Conservation (phyloP, 2,113 vertebrate genomes). For the Neotoma lepida region DNA sequence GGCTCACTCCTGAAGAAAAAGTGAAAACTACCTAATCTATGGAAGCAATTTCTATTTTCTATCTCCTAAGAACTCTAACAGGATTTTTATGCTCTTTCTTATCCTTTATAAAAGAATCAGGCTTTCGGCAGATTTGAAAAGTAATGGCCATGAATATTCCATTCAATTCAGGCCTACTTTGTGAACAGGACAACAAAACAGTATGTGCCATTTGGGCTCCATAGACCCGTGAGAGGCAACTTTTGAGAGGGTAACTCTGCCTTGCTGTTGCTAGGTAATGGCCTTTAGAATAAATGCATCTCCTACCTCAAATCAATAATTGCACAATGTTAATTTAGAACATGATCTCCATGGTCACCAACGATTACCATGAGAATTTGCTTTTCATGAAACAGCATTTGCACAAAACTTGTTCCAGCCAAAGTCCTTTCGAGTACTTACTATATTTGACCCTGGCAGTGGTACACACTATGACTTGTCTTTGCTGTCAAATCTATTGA, state of each 20-base stretch:
- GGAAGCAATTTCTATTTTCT: slow-evolving; percentile 52
- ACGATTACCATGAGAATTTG: slow-evolving; percentile 73
- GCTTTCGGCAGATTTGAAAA: slow-evolving; percentile 40
- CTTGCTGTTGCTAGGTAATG: slow-evolving; percentile 78
- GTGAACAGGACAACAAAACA: slow-evolving; percentile 44
- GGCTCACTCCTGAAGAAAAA: background rate
- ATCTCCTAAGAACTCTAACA: slow-evolving; percentile 57
- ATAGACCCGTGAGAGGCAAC: slow-evolving; percentile 54
- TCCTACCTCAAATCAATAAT: slow-evolving; percentile 78
- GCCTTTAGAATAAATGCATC: slow-evolving; percentile 78
- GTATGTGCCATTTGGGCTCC: slow-evolving; percentile 68
- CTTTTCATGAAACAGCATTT: slow-evolving; percentile 76
- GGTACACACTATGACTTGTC: slow-evolving; percentile 59
- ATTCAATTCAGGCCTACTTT: slow-evolving; percentile 43
- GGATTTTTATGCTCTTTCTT: slow-evolving; percentile 23
- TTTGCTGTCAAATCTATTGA: slow-evolving; percentile 80
- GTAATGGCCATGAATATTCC: slow-evolving; percentile 53
- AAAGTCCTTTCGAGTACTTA: slow-evolving; percentile 71
- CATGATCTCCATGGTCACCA: slow-evolving; percentile 78
- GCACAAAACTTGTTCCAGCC: slow-evolving; percentile 67
- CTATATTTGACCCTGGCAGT: slow-evolving; percentile 78
- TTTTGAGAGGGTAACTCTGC: slow-evolving; percentile 63
- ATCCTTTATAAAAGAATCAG: slow-evolving; percentile 45
- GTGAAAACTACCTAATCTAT: slow-evolving; percentile 51
- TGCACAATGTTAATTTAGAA: slow-evolving; percentile 74